Evolutionary conservation across 2,888 invertebrate species (phyloP), one percentile per base, ranked within the genome.

Genomic region (Mylabris sibirica): DNA sequence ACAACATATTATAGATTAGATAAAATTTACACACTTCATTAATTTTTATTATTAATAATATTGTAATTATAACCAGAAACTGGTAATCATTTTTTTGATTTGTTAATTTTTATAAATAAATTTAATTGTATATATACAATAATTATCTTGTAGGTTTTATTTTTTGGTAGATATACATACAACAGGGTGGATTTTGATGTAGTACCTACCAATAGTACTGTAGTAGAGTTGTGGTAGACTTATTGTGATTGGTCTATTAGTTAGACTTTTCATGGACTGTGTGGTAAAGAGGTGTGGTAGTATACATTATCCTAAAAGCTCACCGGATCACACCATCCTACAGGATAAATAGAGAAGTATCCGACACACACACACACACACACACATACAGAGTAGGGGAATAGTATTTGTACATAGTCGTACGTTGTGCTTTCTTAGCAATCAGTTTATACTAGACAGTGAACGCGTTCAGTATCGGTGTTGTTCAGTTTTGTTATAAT

Each of bases 381-480:
- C n/a, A n/a, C n/a, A n/a, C n/a, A n/a, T n/a, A n/a, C 69, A 78
- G 79, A 80, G 80, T 77, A 78, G 80, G 80, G 79, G 78, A 78
- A 79, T 76, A 73, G 76, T 49, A 49, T 44, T 20, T 20, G 49
- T 80, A 81, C 81, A 80, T 80, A 81, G 76, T 74, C 75, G 76
- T 75, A 77, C 74, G 74, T 74, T 75, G 75, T 72, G 76, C 76
- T 77, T 77, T 76, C 76, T 73, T 76, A 74, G 75, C 77, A 76
- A 77, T 77, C 78, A 79, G 79, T 79, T 77, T 75, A 76, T 73
- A 75, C 75, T 72, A 75, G 74, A 74, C 76, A 67, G 71, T 74
- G 74, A 71, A 70, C 74, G 77, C 71, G 79, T 71, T 72, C 75
- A 76, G 67, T 66, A 65, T 66, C 65, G 70, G 63, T 72, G 49